Base-by-base conservation (phyloP, 2,113 vertebrate species). In the Lucifuga dentata region DNA sequence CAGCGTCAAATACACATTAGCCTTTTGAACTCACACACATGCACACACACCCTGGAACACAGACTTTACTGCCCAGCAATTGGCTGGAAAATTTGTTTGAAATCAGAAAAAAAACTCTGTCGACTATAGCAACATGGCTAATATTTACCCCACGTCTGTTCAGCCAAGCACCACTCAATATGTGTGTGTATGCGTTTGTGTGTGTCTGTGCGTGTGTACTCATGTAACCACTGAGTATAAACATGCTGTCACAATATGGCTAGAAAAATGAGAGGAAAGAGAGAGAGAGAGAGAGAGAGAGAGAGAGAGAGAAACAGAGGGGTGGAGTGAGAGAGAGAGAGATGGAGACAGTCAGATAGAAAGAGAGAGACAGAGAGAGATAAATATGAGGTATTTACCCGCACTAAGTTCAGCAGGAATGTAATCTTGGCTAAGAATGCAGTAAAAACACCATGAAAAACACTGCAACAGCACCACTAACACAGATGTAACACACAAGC, bases 71-170 rank as follows among this genome's bases (percentile, higher is more conserved):
- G 69, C 50, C 51, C 45, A 55, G 49, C 60, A 38, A 76, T 16
- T 49, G 59, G 73, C 52, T 35, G 36, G 40, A 76, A 52, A 35
- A 70, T 70, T 60, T 74, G 58, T 86, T 79, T 79, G 36, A 86
- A 69, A 69, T 73, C 45, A 61, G 73, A 61, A 78, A 74, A 78
- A 76, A 72, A 16, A 59, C 49, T 29, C 26, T 5, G 68, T 81
- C 21, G 56, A 78, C 80, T 80, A n/a, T n/a, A 80, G 80, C 71
- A 85, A 89, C 74, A 20, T 5, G 16, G 67, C 29, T 86, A 84
- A 89, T 81, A 87, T 90, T 88, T 86, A 88, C 77, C 57, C 50
- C 75, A 77, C 69, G 81, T 72, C 64, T 39, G 69, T 80, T 67
- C 72, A 41, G 55, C 29, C 38, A 23, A 35, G 45, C 12, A 43